These are phyloP conservation scores for Drosophila orena DNA, from an alignment of 1,140 invertebrate genomes.

Conservation along the genomic window DNA sequence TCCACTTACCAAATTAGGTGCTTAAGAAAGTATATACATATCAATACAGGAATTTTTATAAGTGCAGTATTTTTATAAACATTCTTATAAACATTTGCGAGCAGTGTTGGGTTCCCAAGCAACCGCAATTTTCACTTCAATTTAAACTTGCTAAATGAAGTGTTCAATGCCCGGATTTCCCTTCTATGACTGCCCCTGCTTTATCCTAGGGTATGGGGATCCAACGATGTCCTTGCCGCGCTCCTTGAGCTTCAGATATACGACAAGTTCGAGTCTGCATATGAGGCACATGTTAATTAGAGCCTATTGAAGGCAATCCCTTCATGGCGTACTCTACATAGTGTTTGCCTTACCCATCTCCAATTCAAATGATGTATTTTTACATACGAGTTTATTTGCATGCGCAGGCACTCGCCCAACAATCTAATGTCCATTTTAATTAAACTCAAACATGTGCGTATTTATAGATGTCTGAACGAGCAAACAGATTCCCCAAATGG, in stretches of 20 bases:
- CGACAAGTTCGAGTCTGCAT: slow-evolving; percentile 1
- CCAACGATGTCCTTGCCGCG: slow-evolving; percentile 1
- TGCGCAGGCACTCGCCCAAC: slow-evolving; percentile 17
- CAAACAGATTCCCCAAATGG: slow-evolving; percentile 73
- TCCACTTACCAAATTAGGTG: too few species aligned
- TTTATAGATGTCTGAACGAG: slow-evolving; percentile 29
- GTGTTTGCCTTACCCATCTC: slow-evolving; percentile 27
- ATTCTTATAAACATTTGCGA: not conserved
- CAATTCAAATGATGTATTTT: slow-evolving; percentile 27
- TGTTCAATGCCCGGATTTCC: slow-evolving; percentile 44
- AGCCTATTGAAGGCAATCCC: slow-evolving; percentile 23
- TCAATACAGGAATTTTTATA: too few species aligned
- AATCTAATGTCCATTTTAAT: slow-evolving; percentile 75
- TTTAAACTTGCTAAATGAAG: slow-evolving; percentile 66
- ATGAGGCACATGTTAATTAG: slow-evolving; percentile 35
- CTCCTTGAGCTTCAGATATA: not conserved
- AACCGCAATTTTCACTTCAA: slow-evolving; percentile 72
- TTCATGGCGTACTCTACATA: not conserved
- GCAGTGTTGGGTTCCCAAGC: slow-evolving; percentile 12
- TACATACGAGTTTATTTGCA: slow-evolving; percentile 12
- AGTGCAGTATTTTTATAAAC: too few species aligned
- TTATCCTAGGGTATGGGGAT: not conserved
- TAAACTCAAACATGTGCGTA: slow-evolving; percentile 73
- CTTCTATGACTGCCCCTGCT: not conserved
- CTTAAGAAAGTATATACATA: too few species aligned